phyloP scores from a whole-genome alignment of 92 coral and sea anemone species.

The Palythoa heliodiscus region DNA sequence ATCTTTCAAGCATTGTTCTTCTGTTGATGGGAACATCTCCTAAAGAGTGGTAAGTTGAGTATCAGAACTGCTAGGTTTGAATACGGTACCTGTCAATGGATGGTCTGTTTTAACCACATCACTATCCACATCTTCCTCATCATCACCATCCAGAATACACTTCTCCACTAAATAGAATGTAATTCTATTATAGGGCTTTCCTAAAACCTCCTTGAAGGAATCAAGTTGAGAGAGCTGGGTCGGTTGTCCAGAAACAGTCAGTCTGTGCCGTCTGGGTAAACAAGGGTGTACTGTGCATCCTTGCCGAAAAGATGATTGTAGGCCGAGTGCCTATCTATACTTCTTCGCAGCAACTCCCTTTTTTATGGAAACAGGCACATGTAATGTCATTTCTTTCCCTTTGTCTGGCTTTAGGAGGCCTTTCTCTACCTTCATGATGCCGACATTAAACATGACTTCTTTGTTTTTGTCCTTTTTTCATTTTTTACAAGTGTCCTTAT shows the following conservation, averaged over 20 bases:
- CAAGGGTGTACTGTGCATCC: slow-evolving; percentile 22
- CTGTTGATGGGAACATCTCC: too few species aligned
- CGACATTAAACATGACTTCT: slow-evolving; percentile 52
- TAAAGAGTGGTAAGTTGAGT: too few species aligned
- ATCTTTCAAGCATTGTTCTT: too few species aligned
- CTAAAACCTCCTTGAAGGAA: slow-evolving; percentile 34
- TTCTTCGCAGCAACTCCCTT: slow-evolving; percentile 27
- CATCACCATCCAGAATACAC: not conserved
- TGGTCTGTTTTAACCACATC: too few species aligned
- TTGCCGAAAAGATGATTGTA: slow-evolving; percentile 31
- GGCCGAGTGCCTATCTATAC: slow-evolving; percentile 54
- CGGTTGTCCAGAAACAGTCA: slow-evolving; percentile 46
- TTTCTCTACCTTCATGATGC: slow-evolving; percentile 46
- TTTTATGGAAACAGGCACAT: slow-evolving; percentile 44
- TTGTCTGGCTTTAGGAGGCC: slow-evolving; percentile 42
- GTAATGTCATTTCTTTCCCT: slow-evolving; percentile 54
- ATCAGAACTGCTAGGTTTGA: too few species aligned
- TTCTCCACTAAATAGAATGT: slow-evolving; percentile 41
- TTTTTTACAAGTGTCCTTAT: not conserved
- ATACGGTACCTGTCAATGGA: too few species aligned
- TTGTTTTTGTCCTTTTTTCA: not conserved
- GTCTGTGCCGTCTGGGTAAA: slow-evolving; percentile 62
- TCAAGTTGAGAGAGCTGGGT: slow-evolving; percentile 35
- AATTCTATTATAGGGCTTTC: slow-evolving; percentile 35
- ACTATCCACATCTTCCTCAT: slow-evolving; percentile 23